These are phyloP conservation scores for Hirtodrosophila alboralis DNA, from an alignment of 2,888 invertebrate species.

Conservation along the genomic window DNA sequence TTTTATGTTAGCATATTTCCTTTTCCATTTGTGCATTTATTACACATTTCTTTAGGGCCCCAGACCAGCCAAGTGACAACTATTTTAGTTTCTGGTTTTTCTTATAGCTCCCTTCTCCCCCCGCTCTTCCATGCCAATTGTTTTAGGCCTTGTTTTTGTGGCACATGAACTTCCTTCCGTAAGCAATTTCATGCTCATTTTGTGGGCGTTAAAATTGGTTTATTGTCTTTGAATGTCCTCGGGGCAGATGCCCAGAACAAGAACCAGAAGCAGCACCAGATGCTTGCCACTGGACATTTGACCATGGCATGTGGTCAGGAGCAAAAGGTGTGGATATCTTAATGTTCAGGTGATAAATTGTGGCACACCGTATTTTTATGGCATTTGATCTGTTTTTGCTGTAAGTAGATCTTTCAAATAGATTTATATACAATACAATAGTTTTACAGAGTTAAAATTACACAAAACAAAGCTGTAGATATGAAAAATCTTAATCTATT, in stretches of 20 bases:
- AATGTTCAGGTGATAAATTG: slow-evolving; percentile 36
- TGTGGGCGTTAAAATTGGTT: slow-evolving; percentile 81
- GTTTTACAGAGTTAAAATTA: background rate
- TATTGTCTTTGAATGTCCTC: slow-evolving; percentile 62
- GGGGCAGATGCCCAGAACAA: slow-evolving; percentile 19
- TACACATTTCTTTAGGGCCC: slow-evolving; percentile 45
- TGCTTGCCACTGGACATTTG: slow-evolving; percentile 13
- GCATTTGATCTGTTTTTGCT: slow-evolving; percentile 1
- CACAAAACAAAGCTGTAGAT: background rate
- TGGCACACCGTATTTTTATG: slow-evolving; percentile 8
- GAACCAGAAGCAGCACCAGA: slow-evolving; percentile 3
- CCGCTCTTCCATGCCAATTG: slow-evolving; percentile 57
- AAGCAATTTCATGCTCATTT: slow-evolving; percentile 83
- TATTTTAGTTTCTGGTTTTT: slow-evolving; percentile 59
- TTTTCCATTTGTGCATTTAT: slow-evolving; percentile 57
- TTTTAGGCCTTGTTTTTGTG: slow-evolving; percentile 74
- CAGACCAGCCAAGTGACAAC: slow-evolving; percentile 54
- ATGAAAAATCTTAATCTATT: too few relatives aligned
- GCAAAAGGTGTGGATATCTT: slow-evolving; percentile 46
- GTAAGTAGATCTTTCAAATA: background rate
- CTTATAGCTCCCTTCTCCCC: background rate
- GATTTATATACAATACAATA: slow-evolving; percentile 2
- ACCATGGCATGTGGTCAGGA: slow-evolving; percentile 37
- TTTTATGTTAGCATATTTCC: slow-evolving; percentile 76
- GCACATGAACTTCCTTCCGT: slow-evolving; percentile 83